These are phyloP conservation scores for Microcebus lehilahytsara DNA, from an alignment of 2,113 vertebrate species.

Conservation along the genomic window DNA sequence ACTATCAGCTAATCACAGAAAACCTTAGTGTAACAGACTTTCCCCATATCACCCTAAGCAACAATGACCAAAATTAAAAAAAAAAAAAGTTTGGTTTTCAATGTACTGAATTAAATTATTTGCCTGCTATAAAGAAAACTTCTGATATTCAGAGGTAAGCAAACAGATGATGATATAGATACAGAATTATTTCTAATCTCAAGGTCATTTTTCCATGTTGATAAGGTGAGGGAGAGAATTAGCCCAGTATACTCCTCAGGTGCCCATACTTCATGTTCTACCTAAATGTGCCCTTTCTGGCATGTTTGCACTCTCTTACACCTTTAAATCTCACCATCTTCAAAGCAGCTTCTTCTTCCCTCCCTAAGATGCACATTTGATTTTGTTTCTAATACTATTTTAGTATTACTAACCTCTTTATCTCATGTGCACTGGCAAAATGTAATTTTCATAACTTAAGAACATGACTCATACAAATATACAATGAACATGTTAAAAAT, in stretches of 20 bases:
- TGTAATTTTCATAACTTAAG: not conserved
- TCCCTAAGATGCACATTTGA: not conserved
- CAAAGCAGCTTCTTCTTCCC: not conserved
- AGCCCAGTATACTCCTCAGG: not conserved
- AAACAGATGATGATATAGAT: not conserved
- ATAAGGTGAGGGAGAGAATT: not conserved
- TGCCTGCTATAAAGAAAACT: not conserved
- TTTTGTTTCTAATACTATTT: not conserved
- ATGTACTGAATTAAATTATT: not conserved
- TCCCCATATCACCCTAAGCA: not conserved
- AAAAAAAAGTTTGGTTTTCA: not conserved
- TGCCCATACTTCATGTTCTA: fast-evolving
- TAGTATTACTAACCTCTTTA: not conserved
- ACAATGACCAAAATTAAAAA: not conserved
- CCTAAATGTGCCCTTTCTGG: not conserved
- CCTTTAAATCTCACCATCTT: not conserved
- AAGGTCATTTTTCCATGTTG: not conserved
- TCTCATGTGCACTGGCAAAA: not conserved
- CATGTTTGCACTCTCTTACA: not conserved
- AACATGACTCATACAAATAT: not conserved
- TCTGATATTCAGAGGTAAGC: not conserved
- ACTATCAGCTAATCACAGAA: not conserved
- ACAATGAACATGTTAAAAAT: not conserved
- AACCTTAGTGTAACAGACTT: not conserved
- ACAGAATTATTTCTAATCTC: not conserved